Evolutionary conservation across 2,797 vertebrate species (phyloP).

Genomic region (Sebastolobus alascanus): DNA sequence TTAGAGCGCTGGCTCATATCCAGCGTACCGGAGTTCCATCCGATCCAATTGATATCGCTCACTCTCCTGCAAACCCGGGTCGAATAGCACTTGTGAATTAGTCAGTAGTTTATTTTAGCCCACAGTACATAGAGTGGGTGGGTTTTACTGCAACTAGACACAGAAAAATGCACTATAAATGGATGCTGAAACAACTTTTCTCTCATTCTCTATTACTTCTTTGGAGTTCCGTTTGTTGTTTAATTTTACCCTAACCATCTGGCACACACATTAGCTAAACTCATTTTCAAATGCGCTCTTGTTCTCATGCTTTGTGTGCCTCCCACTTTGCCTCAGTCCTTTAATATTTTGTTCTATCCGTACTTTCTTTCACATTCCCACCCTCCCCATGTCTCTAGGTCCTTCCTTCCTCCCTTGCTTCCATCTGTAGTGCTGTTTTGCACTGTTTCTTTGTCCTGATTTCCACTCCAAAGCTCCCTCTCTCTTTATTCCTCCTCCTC

Average conservation of each 20-base stretch:
- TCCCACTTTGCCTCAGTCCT: constrained; percentile 33
- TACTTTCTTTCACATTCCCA: constrained; percentile 16
- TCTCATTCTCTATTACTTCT: constrained; percentile 29
- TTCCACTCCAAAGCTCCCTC: constrained; percentile 16
- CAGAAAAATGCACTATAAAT: constrained; percentile 1
- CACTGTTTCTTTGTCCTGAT: constrained; percentile 14
- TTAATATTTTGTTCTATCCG: constrained; percentile 16
- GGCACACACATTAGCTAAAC: constrained; percentile 31
- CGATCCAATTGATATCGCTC: constrained; percentile 17
- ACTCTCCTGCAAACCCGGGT: constrained; percentile 31
- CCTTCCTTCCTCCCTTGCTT: constrained; percentile 22
- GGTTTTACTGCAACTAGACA: constrained; percentile 1
- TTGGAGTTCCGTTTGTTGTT: constrained; percentile 10
- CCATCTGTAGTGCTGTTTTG: constrained; percentile 27
- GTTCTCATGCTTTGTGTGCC: constrained; percentile 5
- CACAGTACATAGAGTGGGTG: constrained; percentile 2
- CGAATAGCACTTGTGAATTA: constrained; percentile 41
- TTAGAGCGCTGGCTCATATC: constrained; percentile 38
- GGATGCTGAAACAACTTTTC: constrained; percentile 2
- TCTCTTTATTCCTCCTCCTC: constrained; percentile 3
- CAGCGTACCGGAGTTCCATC: constrained; percentile 36
- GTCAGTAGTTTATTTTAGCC: constrained; percentile 52
- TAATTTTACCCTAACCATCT: constrained; percentile 49
- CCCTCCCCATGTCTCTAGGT: constrained; percentile 6
- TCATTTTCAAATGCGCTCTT: constrained; percentile 28